Evolutionary conservation across 2,113 vertebrate species (phyloP).

Genomic region (Uropsilus gracilis): DNA sequence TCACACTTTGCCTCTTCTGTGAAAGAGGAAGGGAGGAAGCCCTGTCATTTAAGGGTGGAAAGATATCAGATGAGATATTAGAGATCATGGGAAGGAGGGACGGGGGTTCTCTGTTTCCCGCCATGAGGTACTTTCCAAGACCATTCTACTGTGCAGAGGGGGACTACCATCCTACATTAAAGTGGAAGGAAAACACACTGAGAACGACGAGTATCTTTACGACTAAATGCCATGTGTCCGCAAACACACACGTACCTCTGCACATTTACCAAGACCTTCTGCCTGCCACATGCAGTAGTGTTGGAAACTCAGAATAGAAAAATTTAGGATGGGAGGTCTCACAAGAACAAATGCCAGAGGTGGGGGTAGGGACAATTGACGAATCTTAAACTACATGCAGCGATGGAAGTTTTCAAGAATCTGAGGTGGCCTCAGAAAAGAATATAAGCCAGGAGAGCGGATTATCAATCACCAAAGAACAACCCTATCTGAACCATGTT

Average conservation of each 20-base stretch:
- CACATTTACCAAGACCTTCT: not conserved
- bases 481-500: too few species aligned
- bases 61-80: constrained; percentile 31
- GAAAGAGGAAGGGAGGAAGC: constrained; percentile 65
- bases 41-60: constrained; percentile 29
- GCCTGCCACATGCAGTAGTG: not conserved
- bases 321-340: too few species aligned
- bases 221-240: constrained; percentile 42
- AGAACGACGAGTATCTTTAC: not conserved
- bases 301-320: too few species aligned
- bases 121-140: constrained; percentile 71
- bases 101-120: constrained; percentile 65
- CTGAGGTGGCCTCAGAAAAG: too few species aligned
- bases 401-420: too few species aligned
- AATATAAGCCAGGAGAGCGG: too few species aligned
- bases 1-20: constrained; percentile 34
- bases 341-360: too few species aligned
- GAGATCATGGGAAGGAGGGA: constrained; percentile 43
- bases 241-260: not conserved
- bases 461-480: too few species aligned
- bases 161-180: constrained; percentile 15
- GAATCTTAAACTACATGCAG: too few species aligned
- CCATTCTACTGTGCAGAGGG: not conserved
- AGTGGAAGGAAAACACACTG: constrained; percentile 24
- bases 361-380: too few species aligned